Evolutionary conservation across 1,140 invertebrate species (phyloP).

Genomic region (Cydia fagiglandana): DNA sequence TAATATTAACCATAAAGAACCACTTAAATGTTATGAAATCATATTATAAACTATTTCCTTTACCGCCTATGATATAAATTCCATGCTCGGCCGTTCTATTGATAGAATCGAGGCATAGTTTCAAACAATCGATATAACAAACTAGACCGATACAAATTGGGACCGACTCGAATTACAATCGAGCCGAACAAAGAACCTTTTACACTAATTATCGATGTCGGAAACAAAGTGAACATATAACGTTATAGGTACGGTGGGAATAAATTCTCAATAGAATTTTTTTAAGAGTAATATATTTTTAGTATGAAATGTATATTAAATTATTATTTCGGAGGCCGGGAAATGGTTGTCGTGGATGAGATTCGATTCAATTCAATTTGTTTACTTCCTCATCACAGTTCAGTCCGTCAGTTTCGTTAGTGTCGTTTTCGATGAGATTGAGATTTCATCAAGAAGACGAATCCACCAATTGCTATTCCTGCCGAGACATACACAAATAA

Average conservation of each 20-base stretch:
- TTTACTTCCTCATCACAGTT: no score
- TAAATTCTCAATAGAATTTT: not conserved
- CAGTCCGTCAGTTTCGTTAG: no score
- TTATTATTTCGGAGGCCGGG: no score
- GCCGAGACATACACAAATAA: no score
- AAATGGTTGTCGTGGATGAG: no score
- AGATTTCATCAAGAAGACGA: no score
- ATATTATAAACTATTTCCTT: slow-evolving; percentile 4
- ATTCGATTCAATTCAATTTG: no score
- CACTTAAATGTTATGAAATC: not conserved
- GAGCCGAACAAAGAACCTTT: slow-evolving; percentile 29
- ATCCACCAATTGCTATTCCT: no score
- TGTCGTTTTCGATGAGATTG: no score
- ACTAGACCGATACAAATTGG: slow-evolving; percentile 30
- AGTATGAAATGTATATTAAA: no score
- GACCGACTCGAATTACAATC: slow-evolving; percentile 21
- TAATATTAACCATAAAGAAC: no score
- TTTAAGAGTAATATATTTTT: no score
- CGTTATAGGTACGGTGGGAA: slow-evolving; percentile 21
- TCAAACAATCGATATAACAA: slow-evolving; percentile 31
- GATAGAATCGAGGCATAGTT: slow-evolving; percentile 8
- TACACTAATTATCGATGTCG: slow-evolving; percentile 26
- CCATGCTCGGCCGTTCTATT: slow-evolving; percentile 5
- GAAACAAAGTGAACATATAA: slow-evolving; percentile 29
- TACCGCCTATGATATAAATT: not conserved